phyloP scores from a whole-genome alignment of 2,797 vertebrate genomes.

The Microchirus variegatus region DNA sequence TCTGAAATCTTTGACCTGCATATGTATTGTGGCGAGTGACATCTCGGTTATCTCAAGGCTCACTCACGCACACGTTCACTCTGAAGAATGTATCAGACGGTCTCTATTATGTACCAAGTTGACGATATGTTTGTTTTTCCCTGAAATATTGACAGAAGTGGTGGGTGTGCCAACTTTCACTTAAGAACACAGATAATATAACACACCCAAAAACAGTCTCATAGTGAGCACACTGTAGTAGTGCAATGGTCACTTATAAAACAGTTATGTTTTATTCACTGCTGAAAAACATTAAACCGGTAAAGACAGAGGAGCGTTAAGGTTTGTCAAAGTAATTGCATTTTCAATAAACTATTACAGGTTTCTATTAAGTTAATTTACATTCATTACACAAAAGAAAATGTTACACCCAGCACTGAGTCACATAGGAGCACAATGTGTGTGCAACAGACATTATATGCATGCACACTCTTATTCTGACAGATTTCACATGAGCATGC shows the following conservation, averaged over 20 bases:
- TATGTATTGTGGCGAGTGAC: too few relatives aligned
- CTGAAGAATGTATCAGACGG: too few relatives aligned
- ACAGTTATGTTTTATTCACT: too few relatives aligned
- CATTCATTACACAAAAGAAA: background rate
- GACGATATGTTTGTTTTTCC: conserved; percentile 30
- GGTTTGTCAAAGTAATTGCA: background rate
- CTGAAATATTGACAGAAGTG: conserved; percentile 27
- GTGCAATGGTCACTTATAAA: too few relatives aligned
- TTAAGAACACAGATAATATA: conserved; percentile 8
- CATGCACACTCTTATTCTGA: conserved; percentile 3
- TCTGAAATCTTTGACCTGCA: too few relatives aligned
- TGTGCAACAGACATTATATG: conserved; percentile 8
- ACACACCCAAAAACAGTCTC: too few relatives aligned
- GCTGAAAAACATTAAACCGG: too few relatives aligned
- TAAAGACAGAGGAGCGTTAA: too few relatives aligned
- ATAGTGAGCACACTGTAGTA: too few relatives aligned
- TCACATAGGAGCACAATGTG: conserved; percentile 8
- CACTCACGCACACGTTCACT: too few relatives aligned
- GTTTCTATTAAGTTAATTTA: too few relatives aligned
- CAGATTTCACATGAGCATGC: conserved; percentile 48
- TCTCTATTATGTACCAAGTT: conserved; percentile 4
- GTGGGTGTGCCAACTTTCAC: conserved; percentile 17
- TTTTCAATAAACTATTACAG: background rate
- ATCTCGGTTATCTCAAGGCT: too few relatives aligned
- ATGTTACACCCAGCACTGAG: conserved; percentile 16